Base-by-base conservation (phyloP, 2,113 vertebrate species). In the Pseudorhombus dupliciocellatus region DNA sequence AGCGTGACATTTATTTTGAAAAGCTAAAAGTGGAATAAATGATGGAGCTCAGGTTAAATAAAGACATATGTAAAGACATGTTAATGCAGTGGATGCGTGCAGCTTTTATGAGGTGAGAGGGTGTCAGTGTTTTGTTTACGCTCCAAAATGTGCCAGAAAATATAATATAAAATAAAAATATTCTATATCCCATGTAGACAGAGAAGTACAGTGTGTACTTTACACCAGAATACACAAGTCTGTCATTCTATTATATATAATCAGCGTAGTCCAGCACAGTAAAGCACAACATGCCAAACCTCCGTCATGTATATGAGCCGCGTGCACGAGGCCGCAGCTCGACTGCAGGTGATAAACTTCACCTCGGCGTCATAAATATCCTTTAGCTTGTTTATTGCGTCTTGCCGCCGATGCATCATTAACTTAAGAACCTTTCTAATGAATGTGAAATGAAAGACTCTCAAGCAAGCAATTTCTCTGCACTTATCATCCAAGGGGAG, bases 381-480 rank as follows among this genome's bases (percentile, higher is more conserved):
- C 76, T 4, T 18, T 1, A 30, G 64, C 79, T 87, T 88, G 79
- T 92, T 90, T 90, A 89, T 78, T 58, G 83, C 83, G 71, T 83
- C 80, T 86, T 77, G 87, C 83, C 24, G 54, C 75, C 66, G 75
- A 82, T 77, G 89, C 86, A 62, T 83, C 90, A 84, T 89, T 90
- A 85, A 88, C 87, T 90, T 88, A 67, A 84, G 71, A 84, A 66
- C 65, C 72, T 75, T 76, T 80, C 74, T 89, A 86, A 91, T 88
- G 81, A 91, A 86, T 70, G 80, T 70, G 79, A 88, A 85, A 88
- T 87, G 85, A 83, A 84, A 84, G 84, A 80, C 84, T 85, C 65
- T 80, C 70, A 34, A 75, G 70, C 73, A 55, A 46, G 71, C 77
- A 20, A 67, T 80, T 81, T 64, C 60, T 74, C 52, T 25, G 34